Evolutionary conservation across 2,113 vertebrate genomes (phyloP).

Genomic region (Gobius niger): DNA sequence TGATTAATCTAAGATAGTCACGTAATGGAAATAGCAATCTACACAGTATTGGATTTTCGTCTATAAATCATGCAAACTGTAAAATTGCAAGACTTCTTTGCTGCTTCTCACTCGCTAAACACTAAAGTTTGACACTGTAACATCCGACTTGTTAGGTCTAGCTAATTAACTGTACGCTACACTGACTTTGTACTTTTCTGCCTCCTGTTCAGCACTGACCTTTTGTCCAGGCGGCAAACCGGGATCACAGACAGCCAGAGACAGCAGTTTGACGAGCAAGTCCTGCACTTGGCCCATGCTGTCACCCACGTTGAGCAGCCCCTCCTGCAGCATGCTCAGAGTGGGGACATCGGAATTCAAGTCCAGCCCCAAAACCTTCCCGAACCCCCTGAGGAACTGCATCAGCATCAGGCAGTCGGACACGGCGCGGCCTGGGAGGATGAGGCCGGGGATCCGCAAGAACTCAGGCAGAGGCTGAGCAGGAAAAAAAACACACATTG

Average conservation of each 20-base stretch:
- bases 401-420: slow-evolving; percentile 97
- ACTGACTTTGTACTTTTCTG: background rate
- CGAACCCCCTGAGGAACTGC: slow-evolving; percentile 95
- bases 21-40: background rate
- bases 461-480: slow-evolving; percentile 90
- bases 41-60: background rate
- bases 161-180: background rate
- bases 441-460: slow-evolving; percentile 90
- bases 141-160: slow-evolving; percentile 1
- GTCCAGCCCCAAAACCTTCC: slow-evolving; percentile 95
- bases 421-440: slow-evolving; percentile 89
- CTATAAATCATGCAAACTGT: background rate
- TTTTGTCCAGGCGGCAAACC: slow-evolving; percentile 92
- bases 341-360: slow-evolving; percentile 87
- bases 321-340: slow-evolving; percentile 91
- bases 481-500: slow-evolving; percentile 14
- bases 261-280: slow-evolving; percentile 92
- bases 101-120: background rate
- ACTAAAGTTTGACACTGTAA: background rate
- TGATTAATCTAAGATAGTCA: too few species aligned
- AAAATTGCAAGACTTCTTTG: background rate
- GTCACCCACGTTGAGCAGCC: slow-evolving; percentile 92
- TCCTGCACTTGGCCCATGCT: slow-evolving; percentile 97
- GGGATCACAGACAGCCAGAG: slow-evolving; percentile 92
- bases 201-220: slow-evolving; percentile 72